These are phyloP conservation scores for Thereva nobilitata DNA, from an alignment of 2,888 invertebrate genomes.

Conservation along the genomic window DNA sequence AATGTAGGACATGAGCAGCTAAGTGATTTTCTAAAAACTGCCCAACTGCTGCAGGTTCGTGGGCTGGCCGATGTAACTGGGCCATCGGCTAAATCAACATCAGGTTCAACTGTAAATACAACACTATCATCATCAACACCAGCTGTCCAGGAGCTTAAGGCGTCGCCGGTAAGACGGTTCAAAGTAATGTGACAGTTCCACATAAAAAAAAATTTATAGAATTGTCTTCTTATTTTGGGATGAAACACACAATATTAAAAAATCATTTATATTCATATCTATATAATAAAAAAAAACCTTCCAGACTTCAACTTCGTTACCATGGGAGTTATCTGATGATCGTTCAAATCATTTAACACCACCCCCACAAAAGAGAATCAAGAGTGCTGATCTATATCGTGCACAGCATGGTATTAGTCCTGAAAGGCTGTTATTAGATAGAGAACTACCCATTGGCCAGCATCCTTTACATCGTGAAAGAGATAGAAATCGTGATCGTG, in stretches of 20 bases:
- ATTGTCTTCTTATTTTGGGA: slow-evolving; percentile 42
- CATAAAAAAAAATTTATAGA: slow-evolving; percentile 34
- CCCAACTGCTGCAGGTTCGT: slow-evolving; percentile 83
- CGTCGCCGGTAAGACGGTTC: slow-evolving; percentile 58
- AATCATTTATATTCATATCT: slow-evolving; percentile 65
- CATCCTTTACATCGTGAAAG: slow-evolving; percentile 55
- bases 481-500: slow-evolving; percentile 47
- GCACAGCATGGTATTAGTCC: slow-evolving; percentile 63
- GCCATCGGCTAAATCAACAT: slow-evolving; percentile 40
- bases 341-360: slow-evolving; percentile 62
- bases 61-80: slow-evolving; percentile 79
- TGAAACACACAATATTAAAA: slow-evolving; percentile 59
- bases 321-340: slow-evolving; percentile 67
- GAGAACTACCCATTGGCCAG: slow-evolving; percentile 53
- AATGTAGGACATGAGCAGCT: slow-evolving; percentile 87
- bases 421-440: slow-evolving; percentile 57
- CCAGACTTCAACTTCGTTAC: slow-evolving; percentile 64
- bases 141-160: slow-evolving; percentile 58
- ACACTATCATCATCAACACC: slow-evolving; percentile 46
- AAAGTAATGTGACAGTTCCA: slow-evolving; percentile 46
- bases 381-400: slow-evolving; percentile 71
- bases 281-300: slow-evolving; percentile 39
- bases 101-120: slow-evolving; percentile 42
- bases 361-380: slow-evolving; percentile 71
- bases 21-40: slow-evolving; percentile 83